These are phyloP conservation scores for Falco peregrinus DNA, from an alignment of 2,797 vertebrate species.

Conservation along the genomic window DNA sequence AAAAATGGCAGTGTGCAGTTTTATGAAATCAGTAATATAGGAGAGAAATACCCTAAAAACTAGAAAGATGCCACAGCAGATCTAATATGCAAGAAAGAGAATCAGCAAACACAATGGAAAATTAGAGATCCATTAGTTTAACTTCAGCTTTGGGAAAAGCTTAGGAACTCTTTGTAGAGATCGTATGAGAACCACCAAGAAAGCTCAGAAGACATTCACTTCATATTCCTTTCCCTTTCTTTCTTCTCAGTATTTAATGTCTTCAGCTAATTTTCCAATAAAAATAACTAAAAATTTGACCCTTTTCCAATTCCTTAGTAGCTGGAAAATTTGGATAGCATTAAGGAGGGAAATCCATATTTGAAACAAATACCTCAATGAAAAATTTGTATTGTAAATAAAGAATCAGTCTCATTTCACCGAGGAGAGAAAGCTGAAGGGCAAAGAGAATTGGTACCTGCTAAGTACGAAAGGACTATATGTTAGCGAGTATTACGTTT, in stretches of 20 bases:
- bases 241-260: not conserved
- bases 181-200: not conserved
- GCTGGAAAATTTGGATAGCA: not conserved
- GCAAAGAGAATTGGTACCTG: not conserved
- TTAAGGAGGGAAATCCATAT: not conserved
- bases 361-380: not conserved
- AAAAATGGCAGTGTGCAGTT: not conserved
- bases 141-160: not conserved
- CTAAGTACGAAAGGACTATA: not conserved
- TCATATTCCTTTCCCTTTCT: not conserved
- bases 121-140: not conserved
- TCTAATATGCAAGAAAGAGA: not conserved
- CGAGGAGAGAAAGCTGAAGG: not conserved
- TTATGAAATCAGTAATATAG: not conserved
- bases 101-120: not conserved
- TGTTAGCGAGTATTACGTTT: not conserved
- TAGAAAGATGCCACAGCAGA: not conserved
- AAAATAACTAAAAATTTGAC: not conserved
- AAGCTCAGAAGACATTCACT: not conserved
- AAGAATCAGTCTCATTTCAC: not conserved
- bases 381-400: not conserved
- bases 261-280: not conserved
- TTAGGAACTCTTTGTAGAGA: not conserved
- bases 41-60: not conserved
- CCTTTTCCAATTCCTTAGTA: not conserved